Evolutionary conservation across 2,888 invertebrate species (phyloP).

Genomic region (Heteromurus nitidus): DNA sequence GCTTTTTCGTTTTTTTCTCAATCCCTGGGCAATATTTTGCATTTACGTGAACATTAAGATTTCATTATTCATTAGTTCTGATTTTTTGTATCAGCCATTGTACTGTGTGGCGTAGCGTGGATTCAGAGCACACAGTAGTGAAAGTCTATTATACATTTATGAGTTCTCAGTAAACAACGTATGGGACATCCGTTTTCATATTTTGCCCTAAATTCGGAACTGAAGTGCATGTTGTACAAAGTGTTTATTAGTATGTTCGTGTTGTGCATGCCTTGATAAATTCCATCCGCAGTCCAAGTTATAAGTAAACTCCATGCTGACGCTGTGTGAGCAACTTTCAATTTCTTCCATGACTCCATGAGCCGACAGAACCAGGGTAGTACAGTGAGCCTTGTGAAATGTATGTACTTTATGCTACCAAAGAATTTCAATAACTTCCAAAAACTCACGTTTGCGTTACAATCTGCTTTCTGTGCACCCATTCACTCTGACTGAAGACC

Average conservation of each 20-base stretch:
- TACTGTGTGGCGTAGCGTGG: no score
- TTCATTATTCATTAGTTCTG: no score
- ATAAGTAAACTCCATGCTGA: no score
- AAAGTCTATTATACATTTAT: no score
- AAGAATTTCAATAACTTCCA: slow-evolving; percentile 46
- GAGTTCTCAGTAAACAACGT: no score
- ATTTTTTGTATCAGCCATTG: no score
- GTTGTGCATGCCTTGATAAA: neutral
- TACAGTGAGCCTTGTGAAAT: slow-evolving; percentile 15
- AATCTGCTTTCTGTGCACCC: neutral
- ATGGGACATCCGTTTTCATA: slow-evolving; percentile 19
- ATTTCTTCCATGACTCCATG: neutral
- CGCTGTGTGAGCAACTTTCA: neutral
- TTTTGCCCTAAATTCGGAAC: slow-evolving; percentile 39
- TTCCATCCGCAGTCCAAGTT: neutral
- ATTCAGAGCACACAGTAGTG: no score
- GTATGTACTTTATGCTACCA: slow-evolving; percentile 19
- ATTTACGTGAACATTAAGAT: no score
- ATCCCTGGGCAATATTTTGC: no score
- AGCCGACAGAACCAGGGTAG: neutral
- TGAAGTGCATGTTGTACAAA: slow-evolving; percentile 40
- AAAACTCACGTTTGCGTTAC: no score
- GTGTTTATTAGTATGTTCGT: neutral
- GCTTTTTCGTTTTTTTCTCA: no score
- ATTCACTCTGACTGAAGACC: neutral